These are phyloP conservation scores for Nymphicus hollandicus DNA, from an alignment of 2,113 vertebrate genomes.

Conservation along the genomic window DNA sequence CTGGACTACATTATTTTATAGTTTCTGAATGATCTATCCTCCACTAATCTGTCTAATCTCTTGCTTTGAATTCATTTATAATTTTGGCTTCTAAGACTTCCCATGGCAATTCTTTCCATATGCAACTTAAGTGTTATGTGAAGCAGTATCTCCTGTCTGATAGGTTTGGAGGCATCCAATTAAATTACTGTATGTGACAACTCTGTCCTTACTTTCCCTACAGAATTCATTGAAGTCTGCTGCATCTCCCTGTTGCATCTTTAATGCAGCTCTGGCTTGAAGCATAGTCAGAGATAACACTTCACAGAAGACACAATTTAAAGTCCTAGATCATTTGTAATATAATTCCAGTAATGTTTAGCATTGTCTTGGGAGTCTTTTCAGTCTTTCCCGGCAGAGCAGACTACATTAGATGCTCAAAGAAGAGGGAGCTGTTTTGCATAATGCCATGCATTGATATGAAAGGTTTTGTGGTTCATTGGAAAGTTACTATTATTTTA, in stretches of 20 bases:
- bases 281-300: not conserved
- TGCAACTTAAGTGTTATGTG: not conserved
- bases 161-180: not conserved
- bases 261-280: slow-evolving; percentile 21
- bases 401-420: not conserved
- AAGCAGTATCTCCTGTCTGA: not conserved
- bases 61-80: not conserved
- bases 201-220: not conserved
- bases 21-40: not conserved
- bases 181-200: not conserved
- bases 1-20: not conserved
- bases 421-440: not conserved
- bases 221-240: not conserved
- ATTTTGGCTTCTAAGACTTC: not conserved
- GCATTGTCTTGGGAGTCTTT: slow-evolving; percentile 20
- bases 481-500: not conserved
- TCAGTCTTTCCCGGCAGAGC: not conserved
- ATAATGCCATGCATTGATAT: not conserved
- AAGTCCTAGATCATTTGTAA: not conserved
- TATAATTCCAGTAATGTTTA: slow-evolving; percentile 20
- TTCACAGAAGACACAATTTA: slow-evolving; percentile 22
- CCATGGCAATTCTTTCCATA: not conserved
- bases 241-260: slow-evolving; percentile 32
- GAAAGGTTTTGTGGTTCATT: not conserved
- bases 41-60: not conserved